A percentile compares a stretch with the other conserved stretches of the same genome.
These are phyloP conservation scores for Drosophila affinis DNA, from an alignment of 2,888 invertebrate species.

Conservation along the genomic window DNA sequence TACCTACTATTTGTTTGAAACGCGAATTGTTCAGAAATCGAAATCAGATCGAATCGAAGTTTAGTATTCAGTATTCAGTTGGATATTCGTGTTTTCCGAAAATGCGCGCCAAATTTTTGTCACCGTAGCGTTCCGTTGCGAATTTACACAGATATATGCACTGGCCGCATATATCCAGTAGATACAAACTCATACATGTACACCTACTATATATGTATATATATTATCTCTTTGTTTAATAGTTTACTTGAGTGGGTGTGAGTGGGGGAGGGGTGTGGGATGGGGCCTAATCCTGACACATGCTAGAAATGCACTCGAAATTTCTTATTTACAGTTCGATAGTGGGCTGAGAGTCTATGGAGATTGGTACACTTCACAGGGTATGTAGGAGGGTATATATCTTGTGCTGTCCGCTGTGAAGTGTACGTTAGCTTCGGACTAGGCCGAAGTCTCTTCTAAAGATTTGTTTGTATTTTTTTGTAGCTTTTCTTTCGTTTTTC, in stretches of 20 bases:
- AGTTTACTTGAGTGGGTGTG: slow-evolving; percentile 35
- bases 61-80: slow-evolving; percentile 57
- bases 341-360: not conserved
- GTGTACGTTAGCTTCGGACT: not conserved
- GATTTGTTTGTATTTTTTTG: slow-evolving; percentile 18
- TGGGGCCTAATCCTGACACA: slow-evolving; percentile 36
- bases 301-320: slow-evolving; percentile 67
- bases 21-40: slow-evolving; percentile 68
- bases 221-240: slow-evolving; percentile 35
- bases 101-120: slow-evolving; percentile 73
- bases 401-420: not conserved
- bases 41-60: slow-evolving; percentile 17
- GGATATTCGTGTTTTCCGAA: slow-evolving; percentile 64
- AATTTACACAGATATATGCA: slow-evolving; percentile 58
- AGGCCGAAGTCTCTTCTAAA: slow-evolving; percentile 10
- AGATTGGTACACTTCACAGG: slow-evolving; percentile 13
- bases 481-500: slow-evolving; percentile 24
- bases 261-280: not conserved
- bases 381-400: not conserved
- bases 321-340: slow-evolving; percentile 58
- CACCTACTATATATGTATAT: slow-evolving; percentile 26
- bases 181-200: slow-evolving; percentile 32
- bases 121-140: slow-evolving; percentile 77
- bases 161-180: slow-evolving; percentile 30
- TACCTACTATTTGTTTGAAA: slow-evolving; percentile 58